Percentiles rank a stretch among this genome's conserved stretches.
These are phyloP conservation scores for Sinocyclocheilus anshuiensis DNA, from an alignment of 2,113 vertebrate species.

Conservation along the genomic window DNA sequence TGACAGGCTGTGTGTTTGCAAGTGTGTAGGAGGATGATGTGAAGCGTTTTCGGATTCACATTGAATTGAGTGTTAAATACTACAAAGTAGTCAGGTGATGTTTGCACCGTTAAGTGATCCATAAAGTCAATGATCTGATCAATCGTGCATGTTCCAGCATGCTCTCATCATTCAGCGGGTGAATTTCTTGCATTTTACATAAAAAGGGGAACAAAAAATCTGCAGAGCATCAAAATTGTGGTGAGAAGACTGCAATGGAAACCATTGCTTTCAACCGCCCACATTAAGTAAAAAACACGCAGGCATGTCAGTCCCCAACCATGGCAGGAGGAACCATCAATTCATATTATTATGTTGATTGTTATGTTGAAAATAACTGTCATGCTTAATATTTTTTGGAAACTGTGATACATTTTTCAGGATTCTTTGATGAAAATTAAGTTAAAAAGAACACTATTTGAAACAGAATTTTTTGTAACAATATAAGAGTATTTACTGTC, in stretches of 20 bases:
- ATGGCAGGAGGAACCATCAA: constrained; percentile 9
- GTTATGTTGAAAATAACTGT: too few relatives aligned
- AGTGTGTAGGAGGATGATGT: constrained; percentile 15
- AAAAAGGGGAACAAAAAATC: constrained; percentile 34
- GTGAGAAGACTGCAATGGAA: constrained; percentile 59
- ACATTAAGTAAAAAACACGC: constrained; percentile 36
- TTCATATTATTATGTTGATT: too few relatives aligned
- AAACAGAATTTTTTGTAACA: too few relatives aligned
- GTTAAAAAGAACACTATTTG: too few relatives aligned
- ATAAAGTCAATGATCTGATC: background rate
- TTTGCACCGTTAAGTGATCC: background rate
- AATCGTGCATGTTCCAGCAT: background rate
- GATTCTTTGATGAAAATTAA: too few relatives aligned
- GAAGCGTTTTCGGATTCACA: constrained; percentile 17
- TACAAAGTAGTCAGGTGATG: background rate
- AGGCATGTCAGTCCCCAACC: constrained; percentile 27
- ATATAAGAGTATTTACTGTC: too few relatives aligned
- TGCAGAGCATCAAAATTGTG: constrained; percentile 48
- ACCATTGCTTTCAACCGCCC: constrained; percentile 55
- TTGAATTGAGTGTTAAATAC: constrained; percentile 15
- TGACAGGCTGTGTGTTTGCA: background rate
- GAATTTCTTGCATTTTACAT: constrained; percentile 16
- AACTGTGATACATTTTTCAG: too few relatives aligned
- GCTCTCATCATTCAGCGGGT: background rate
- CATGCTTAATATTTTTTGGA: too few relatives aligned